Base-by-base conservation (phyloP, 1,140 invertebrate genomes). In the Drosophila lini region DNA sequence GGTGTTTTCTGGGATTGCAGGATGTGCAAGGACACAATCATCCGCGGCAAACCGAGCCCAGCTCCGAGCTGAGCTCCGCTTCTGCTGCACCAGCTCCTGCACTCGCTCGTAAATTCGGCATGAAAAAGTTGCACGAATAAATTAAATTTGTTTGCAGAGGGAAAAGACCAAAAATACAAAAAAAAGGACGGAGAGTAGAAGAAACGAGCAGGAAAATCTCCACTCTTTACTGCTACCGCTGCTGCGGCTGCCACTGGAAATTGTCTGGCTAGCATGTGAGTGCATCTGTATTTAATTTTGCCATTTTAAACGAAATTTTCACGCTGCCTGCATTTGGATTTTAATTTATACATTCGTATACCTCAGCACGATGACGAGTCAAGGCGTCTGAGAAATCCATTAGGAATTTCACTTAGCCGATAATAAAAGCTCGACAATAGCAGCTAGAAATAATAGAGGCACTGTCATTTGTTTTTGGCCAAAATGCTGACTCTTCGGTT, bases 101-200 rank as follows among this genome's bases (percentile, higher is more conserved):
- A 70, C 42, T 47, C 44, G 56, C 83, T 86, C 83, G 83, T 85
- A 85, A 86, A 86, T 80, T 83, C 67, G 64, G 63, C 73, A 78
- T 63, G 80, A 76, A 80, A 79, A 88, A 70, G 67, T 69, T 84
- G 62, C 71, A 88, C 71, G 85, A 78, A 89, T 89, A 89, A 89
- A 89, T 89, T 89, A 89, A 89, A 90, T 90, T 89, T 83, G 81
- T 81, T 75, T 83, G 80, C 50, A 65, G 62, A 70, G 74, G 47
- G 47, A 78, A 78, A 55, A 48, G 50, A 52, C 40, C 34, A 13
- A 50, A 41, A 55, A 55, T 53, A 36, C 9, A 53, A 9, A 41
- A 11, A 15, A 10, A 11, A 5, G n/a, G 19, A 42, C n/a, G 8
- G 22, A 55, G 52, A 19, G 52, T 38, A 55, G 47, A 77, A 55